Conservation (phyloP, 2,113 vertebrate species). For the Muntiacus reevesi region DNA sequence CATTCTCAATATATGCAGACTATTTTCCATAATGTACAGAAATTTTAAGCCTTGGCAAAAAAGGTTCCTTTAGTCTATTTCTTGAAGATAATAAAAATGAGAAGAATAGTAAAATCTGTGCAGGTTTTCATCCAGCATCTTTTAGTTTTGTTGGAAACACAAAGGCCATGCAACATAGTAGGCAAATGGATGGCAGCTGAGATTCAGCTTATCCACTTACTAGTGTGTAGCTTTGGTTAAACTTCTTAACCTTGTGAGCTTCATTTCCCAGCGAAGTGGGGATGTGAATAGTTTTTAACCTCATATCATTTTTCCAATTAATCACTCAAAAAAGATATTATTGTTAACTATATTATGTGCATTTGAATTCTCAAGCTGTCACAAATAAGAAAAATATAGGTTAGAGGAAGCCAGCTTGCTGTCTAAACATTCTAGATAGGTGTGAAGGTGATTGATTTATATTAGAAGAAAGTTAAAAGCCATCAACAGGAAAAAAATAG, state of each 20-base stretch:
- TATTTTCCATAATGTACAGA: slow-evolving; percentile 26
- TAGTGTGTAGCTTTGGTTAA: background rate
- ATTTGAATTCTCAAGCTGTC: background rate
- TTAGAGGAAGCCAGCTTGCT: background rate
- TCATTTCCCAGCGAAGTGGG: background rate
- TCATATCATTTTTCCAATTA: background rate
- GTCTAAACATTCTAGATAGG: background rate
- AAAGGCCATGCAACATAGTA: background rate
- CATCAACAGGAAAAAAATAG: background rate
- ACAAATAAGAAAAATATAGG: background rate
- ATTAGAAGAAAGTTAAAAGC: background rate
- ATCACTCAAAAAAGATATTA: background rate
- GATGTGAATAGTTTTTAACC: background rate
- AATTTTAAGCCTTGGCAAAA: background rate
- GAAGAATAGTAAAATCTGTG: background rate
- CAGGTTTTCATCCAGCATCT: background rate
- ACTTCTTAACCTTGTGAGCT: background rate
- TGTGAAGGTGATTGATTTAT: background rate
- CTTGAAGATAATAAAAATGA: background rate
- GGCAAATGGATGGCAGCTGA: background rate
- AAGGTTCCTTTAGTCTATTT: background rate
- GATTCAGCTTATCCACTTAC: background rate
- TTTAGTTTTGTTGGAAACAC: slow-evolving; percentile 22
- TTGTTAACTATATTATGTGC: background rate
- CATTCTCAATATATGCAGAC: background rate